Evolutionary conservation across 2,797 vertebrate genomes (phyloP), one percentile per base, ranked within the genome.

Genomic region (Lagocephalus sceleratus): DNA sequence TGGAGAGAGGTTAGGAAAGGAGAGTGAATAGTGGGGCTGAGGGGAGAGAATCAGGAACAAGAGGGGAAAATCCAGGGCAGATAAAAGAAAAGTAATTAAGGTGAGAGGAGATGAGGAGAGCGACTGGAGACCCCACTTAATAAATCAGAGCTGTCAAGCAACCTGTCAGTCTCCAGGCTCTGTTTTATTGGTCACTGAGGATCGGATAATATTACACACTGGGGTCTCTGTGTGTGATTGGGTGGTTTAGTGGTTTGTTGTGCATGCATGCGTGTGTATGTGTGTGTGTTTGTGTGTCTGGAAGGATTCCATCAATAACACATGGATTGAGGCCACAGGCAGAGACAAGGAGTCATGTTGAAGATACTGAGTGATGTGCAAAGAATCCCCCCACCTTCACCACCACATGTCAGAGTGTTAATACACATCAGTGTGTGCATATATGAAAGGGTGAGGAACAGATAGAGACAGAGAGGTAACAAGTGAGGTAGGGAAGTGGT

Each of bases 121-220:
- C 68, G 71, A 73, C 66, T 57, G 25, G 45, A 59, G 66, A 82
- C 68, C 76, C 62, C 51, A 79, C 76, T 83, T 76, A 73, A 87
- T 89, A 87, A 82, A 85, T 89, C 83, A 81, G 78, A 76, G 70
- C 61, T 44, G 58, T 60, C 42, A 59, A 75, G 81, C 71, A 77
- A 82, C 73, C 80, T 83, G 84, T 78, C 82, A 83, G 79, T 88
- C 82, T 82, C 71, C 63, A 49, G 77, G 68, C 79, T 68, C 74
- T 3, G 75, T 79, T 76, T 88, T 84, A 87, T 90, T 89, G 85
- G 84, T 85, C 85, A 86, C 81, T 20, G 60, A 82, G 81, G 84
- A 84, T 85, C 81, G 78, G 76, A 73, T 69, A 65, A 76, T 79
- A 85, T 87, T 84, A 83, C 80, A 84, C 83, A 84, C 81, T 3